Evolutionary conservation across 2,888 invertebrate species (phyloP).

Genomic region (Cancer borealis): DNA sequence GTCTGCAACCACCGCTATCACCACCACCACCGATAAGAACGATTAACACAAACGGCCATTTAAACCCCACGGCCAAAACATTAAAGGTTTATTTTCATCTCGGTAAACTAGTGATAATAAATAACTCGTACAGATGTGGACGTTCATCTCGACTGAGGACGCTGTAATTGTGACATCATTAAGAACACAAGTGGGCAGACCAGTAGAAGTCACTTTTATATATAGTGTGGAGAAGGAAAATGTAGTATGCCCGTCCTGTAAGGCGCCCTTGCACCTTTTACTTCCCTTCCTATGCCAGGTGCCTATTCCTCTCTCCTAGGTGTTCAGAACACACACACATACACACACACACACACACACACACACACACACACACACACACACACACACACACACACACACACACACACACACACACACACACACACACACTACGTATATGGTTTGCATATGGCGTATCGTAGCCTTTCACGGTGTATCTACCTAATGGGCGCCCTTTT

Average conservation of each 20-base stretch:
- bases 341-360: too few species aligned
- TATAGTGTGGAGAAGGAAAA: not conserved
- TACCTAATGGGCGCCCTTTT: conserved; percentile 23
- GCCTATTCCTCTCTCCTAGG: not conserved
- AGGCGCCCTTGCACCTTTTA: not conserved
- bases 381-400: not conserved
- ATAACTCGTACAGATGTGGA: not conserved
- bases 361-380: not conserved
- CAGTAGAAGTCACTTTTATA: not conserved
- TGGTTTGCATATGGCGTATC: conserved; percentile 27
- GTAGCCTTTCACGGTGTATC: conserved; percentile 15
- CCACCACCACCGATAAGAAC: not conserved
- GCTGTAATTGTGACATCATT: not conserved
- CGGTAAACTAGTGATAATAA: not conserved
- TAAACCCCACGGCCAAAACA: not conserved
- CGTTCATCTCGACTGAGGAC: not conserved
- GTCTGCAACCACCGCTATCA: not conserved
- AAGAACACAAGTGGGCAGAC: not conserved
- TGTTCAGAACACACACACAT: not conserved
- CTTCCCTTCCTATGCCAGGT: not conserved
- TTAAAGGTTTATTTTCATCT: not conserved
- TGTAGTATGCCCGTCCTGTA: not conserved
- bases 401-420: conserved; percentile 37
- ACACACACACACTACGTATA: conserved; percentile 25
- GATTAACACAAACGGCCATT: not conserved